Percentiles rank a stretch among this genome's conserved stretches.
These are phyloP conservation scores for Amphibalanus amphitrite DNA, from an alignment of 1,140 invertebrate genomes.

Conservation along the genomic window DNA sequence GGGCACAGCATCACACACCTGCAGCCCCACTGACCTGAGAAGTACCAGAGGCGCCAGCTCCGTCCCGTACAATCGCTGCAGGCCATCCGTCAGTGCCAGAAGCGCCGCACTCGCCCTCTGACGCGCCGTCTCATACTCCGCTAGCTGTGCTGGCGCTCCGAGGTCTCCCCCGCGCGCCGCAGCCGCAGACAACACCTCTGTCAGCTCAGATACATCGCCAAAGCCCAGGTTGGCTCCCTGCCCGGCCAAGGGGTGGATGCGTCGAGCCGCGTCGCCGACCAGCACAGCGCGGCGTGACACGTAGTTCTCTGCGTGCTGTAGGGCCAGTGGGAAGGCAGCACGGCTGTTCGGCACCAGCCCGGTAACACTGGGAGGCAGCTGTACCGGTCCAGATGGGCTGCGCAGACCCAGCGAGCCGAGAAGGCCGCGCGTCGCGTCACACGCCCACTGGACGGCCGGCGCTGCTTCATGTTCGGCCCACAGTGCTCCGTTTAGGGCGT, in stretches of 20 bases:
- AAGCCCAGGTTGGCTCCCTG: slow-evolving; percentile 96
- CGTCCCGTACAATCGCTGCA: slow-evolving; percentile 68
- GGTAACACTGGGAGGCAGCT: slow-evolving; percentile 60
- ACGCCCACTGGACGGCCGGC: slow-evolving; percentile 37
- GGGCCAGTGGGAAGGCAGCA: slow-evolving; percentile 77
- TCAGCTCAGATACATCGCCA: slow-evolving; percentile 64
- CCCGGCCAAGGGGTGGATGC: slow-evolving; percentile 89
- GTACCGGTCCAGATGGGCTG: slow-evolving; percentile 27
- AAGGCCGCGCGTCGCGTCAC: slow-evolving; percentile 44
- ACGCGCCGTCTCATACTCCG: slow-evolving; percentile 63
- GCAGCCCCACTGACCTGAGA: slow-evolving; percentile 63
- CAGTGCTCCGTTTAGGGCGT: slow-evolving; percentile 73
- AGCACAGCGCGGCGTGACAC: slow-evolving; percentile 52
- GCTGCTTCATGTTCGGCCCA: slow-evolving; percentile 41
- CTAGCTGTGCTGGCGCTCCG: slow-evolving; percentile 33
- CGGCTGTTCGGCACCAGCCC: slow-evolving; percentile 39
- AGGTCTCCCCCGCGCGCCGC: slow-evolving; percentile 51
- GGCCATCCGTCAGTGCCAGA: slow-evolving; percentile 66
- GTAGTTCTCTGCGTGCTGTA: slow-evolving; percentile 76
- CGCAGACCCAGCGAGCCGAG: background rate
- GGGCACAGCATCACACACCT: slow-evolving; percentile 55
- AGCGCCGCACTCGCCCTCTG: slow-evolving; percentile 75
- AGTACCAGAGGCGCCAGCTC: slow-evolving; percentile 60
- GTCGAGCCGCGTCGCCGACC: slow-evolving; percentile 88
- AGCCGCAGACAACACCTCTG: slow-evolving; percentile 45